Evolutionary conservation across 2,888 invertebrate species (phyloP).

Genomic region (Cosmopolites sordidus): DNA sequence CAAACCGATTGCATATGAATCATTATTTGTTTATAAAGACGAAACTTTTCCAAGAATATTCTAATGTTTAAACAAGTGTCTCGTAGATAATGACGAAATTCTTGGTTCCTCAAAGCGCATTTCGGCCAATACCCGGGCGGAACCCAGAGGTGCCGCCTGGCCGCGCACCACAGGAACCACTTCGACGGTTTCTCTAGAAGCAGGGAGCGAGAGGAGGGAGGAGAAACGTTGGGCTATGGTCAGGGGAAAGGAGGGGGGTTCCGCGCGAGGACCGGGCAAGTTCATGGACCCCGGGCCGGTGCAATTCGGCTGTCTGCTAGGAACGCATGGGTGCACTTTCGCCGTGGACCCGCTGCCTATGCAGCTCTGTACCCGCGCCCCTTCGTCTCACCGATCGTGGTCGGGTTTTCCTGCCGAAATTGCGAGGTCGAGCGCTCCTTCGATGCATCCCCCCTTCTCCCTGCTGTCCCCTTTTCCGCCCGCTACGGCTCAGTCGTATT

Average conservation of each 20-base stretch:
- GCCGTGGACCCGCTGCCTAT: constrained; percentile 39
- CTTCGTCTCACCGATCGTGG: constrained; percentile 23
- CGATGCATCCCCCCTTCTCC: constrained; percentile 5
- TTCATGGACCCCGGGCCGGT: constrained; percentile 43
- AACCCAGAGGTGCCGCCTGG: too few relatives aligned
- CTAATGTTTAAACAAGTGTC: too few relatives aligned
- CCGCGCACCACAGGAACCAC: not conserved
- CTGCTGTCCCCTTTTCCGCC: not conserved
- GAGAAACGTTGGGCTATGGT: constrained; percentile 6
- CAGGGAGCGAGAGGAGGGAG: not conserved
- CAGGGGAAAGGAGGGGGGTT: constrained; percentile 26
- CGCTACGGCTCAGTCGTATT: not conserved
- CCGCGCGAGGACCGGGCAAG: constrained; percentile 26
- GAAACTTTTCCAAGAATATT: too few relatives aligned
- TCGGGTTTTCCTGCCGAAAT: constrained; percentile 36
- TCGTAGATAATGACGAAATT: too few relatives aligned
- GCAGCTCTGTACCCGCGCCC: constrained; percentile 41
- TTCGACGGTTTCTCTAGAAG: not conserved
- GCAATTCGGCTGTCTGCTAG: constrained; percentile 50
- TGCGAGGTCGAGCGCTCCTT: constrained; percentile 28
- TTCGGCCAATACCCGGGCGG: too few relatives aligned
- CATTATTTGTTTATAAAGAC: too few relatives aligned
- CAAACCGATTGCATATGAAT: too few relatives aligned
- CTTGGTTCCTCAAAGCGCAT: too few relatives aligned
- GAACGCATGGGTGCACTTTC: constrained; percentile 51